Evolutionary conservation across 2,888 invertebrate species (phyloP), one percentile per base, ranked within the genome.

Genomic region (Cyclophora punctaria): DNA sequence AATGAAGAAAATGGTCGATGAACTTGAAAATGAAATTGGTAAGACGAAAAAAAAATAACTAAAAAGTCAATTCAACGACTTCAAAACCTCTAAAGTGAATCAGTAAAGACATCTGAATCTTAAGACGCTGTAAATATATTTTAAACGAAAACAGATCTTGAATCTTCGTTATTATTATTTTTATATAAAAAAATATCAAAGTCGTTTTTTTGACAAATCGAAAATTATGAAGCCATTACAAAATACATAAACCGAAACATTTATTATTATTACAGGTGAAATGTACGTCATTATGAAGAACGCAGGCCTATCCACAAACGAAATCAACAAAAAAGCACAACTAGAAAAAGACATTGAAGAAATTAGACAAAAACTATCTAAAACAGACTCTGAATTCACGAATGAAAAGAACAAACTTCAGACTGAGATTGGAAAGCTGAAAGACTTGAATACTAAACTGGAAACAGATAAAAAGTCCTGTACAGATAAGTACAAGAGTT

Each of bases 1-100:
- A 77, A 81, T 96, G 66, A 95, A 93, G 64, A 95, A 92, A 67
- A 95, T 96, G 93, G 93, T 97, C 2, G 93, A 94, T 52, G 96
- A 97, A 59, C 86, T 97, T 62, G 97, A 97, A 80, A 94, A 91
- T 69, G 97, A 98, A 90, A 93, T 96, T 59, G 92, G 93, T 92
- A 80, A 73, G 52, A 47, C 37, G 47, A 43, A 33, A 34, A 44
- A 34, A 5, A 46, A 48, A 5, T 34, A 35, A 35, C 46, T 40
- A 20, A 20, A 20, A 1, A 20, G 20, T 20, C 20, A 1, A 20
- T 20, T 2, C 20, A 20, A 1, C 1, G 20, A 20, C 20, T 20
- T 20, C 2, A 20, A 20, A 20, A 20, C 20, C 20, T 20, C 20
- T 20, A 20, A 20, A 20, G 2, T 20, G 20, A 20, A 20, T 20